Base-by-base conservation (phyloP, 1,140 invertebrate species). In the Hestina assimilis region DNA sequence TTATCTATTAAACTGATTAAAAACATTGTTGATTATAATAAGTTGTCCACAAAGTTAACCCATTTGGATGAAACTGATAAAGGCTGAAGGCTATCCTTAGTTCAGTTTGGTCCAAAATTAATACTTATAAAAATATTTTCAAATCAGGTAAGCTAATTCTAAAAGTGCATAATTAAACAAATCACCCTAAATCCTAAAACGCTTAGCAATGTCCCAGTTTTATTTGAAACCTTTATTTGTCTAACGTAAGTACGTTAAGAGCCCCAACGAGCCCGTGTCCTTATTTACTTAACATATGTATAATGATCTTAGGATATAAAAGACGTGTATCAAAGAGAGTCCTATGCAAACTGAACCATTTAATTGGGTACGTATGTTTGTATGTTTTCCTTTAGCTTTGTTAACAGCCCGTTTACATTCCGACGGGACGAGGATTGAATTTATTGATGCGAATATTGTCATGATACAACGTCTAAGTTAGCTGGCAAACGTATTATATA, bases 301-400 rank as follows among this genome's bases (percentile, higher is more conserved):
- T 15, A 15, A 38, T 19, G 33, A 14, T 19, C 33, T 38, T 38
- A 38, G 2, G 33, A 19, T 38, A 67, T 65, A 72, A 63, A 66
- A 53, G 58, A 60, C 62, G 53, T 59, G 56, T 68, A 48, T 63
- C 52, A 45, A 51, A 63, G 59, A 43, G 46, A 24, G 69, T 73
- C 72, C 72, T 78, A 68, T 64, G 41, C 60, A 75, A 63, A 78
- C 75, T 42, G 52, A 52, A 47, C 67, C 72, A 72, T 78, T 75
- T 78, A 78, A 78, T 78, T 78, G 75, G 75, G 67, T 63, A 59
- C 54, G 43, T 57, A 63, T 69, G 71, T 75, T 69, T 72, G 62
- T 69, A 63, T 66, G 67, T 63, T 35, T 64, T 43, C 31, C 31
- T 46, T 53, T 63, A 53, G 38, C 28, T n/a, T 23, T 28, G 33